Evolutionary conservation across 1,140 invertebrate species (phyloP).

Genomic region (Centruroides sculpturatus): DNA sequence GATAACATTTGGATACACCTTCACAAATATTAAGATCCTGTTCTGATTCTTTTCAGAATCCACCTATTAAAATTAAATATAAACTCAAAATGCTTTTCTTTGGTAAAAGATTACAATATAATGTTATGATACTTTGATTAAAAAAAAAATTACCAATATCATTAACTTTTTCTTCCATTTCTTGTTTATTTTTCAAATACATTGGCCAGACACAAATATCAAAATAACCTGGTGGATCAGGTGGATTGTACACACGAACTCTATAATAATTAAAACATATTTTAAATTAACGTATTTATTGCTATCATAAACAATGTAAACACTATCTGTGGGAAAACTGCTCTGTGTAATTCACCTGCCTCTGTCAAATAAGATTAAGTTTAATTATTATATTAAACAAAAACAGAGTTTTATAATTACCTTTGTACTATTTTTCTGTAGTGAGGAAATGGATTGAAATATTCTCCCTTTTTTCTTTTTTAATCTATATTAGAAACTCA

Average conservation of each 20-base stretch:
- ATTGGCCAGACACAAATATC: slow-evolving; percentile 30
- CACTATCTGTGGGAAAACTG: no score
- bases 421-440: slow-evolving; percentile 91
- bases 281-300: no score
- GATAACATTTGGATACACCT: slow-evolving; percentile 36
- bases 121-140: no score
- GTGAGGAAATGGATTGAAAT: slow-evolving; percentile 85
- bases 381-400: no score
- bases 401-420: slow-evolving; percentile 33
- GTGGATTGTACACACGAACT: slow-evolving; percentile 23
- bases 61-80: slow-evolving; percentile 8
- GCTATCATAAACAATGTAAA: no score
- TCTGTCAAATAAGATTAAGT: no score
- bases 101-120: no score
- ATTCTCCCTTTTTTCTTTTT: slow-evolving; percentile 94
- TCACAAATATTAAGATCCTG: slow-evolving; percentile 39
- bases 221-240: slow-evolving; percentile 28
- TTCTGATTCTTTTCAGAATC: slow-evolving; percentile 26
- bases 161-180: slow-evolving; percentile 8
- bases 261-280: neutral
- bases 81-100: no score
- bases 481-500: slow-evolving; percentile 28
- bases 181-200: slow-evolving; percentile 22
- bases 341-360: no score
- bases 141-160: neutral